phyloP scores from a whole-genome alignment of 2,113 vertebrate species.

The Dolichotis patagonum region DNA sequence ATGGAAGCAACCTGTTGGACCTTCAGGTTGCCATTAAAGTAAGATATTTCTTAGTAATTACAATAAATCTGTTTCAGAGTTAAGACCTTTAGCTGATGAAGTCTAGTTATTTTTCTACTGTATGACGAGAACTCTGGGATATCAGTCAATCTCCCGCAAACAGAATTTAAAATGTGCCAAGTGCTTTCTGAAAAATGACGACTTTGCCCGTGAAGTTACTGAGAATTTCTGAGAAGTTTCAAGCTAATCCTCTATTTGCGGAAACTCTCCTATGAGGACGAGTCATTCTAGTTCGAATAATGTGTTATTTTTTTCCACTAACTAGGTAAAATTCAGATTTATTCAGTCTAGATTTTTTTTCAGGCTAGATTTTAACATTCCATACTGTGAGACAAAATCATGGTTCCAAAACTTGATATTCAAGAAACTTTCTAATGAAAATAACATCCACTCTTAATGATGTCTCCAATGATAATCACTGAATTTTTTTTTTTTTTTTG shows the following conservation, averaged over 20 bases:
- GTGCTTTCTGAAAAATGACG: neutral
- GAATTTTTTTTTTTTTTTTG: neutral
- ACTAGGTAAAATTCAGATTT: neutral
- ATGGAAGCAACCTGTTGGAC: neutral
- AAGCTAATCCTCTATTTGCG: neutral
- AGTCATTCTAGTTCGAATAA: neutral
- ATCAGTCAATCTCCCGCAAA: slow-evolving; percentile 1
- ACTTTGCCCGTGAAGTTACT: neutral
- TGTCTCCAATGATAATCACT: neutral
- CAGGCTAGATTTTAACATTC: neutral
- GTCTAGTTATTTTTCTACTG: neutral
- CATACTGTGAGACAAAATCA: neutral
- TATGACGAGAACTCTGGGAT: neutral
- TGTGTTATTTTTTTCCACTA: neutral
- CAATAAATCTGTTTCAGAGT: slow-evolving; percentile 44
- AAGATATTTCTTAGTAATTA: neutral
- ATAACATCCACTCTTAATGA: neutral
- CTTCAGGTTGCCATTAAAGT: neutral
- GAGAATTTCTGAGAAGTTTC: neutral
- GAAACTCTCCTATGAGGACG: neutral
- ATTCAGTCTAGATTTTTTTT: neutral
- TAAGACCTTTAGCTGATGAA: neutral
- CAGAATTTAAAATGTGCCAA: neutral
- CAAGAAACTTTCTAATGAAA: neutral
- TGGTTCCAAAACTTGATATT: neutral